Evolutionary conservation across 1,140 invertebrate species (phyloP), one percentile per base, ranked within the genome.

Genomic region (Chironomus tepperi): DNA sequence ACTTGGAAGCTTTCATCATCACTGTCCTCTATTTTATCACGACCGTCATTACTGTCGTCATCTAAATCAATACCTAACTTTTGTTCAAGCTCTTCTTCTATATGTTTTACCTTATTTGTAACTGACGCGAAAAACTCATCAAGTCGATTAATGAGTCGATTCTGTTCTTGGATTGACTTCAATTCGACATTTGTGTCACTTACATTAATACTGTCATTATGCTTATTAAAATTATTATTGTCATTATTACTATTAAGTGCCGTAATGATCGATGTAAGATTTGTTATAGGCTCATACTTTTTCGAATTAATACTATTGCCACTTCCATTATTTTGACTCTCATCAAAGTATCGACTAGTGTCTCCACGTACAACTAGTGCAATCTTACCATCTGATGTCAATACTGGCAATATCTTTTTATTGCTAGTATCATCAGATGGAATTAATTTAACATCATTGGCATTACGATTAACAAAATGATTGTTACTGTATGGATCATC

Each of bases 331-430:
- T 70, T 70, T 70, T 70, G 65, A 70, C 18, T 70, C 65, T 70
- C 65, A 70, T 70, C 65, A 70, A 70, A 70, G 18, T 19, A 18
- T 7, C 65, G 65, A 70, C 65, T 70, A 16, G 67, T 43, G 77
- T 81, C 81, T 75, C 81, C 81, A 74, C 81, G 81, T 74, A 82
- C 82, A 77, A 82, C 80, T 78, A 82, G 81, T 74, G 81, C 81
- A 78, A 82, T 80, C 80, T 82, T 82, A 78, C 81, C 81, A 80
- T 82, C 81, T 77, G 81, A 77, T 78, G 81, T 82, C 77, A 82
- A 77, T 75, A 82, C 81, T 24, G 81, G 81, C 75, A 81, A 82
- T 77, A 82, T 82, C 79, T 82, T 82, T 24, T 79, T 70, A 18
- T 70, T 70, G 18, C 18, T 70, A 6, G 65, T 70, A 16, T 70